Conservation (phyloP, 2,797 vertebrate genomes). For the Megaceryle alcyon region DNA sequence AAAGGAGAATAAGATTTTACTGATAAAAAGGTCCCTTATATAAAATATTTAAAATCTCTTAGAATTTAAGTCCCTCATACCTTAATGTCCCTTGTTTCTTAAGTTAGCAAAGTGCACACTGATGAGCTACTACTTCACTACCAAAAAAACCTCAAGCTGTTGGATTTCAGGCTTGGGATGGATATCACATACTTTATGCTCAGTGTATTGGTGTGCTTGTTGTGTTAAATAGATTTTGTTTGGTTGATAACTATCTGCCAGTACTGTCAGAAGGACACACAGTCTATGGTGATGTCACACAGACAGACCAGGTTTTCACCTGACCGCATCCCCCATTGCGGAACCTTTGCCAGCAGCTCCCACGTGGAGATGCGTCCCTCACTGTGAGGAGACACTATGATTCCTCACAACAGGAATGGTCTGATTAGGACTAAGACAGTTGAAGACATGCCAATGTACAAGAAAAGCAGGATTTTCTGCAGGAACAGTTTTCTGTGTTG, state of each 20-base stretch:
- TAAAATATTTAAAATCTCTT: neutral
- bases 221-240: neutral
- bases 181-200: neutral
- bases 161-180: neutral
- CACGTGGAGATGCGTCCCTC: neutral
- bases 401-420: neutral
- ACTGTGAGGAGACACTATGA: neutral
- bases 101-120: neutral
- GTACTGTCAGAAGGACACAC: neutral
- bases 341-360: neutral
- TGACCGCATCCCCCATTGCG: neutral
- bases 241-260: neutral
- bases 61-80: neutral
- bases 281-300: neutral
- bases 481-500: neutral
- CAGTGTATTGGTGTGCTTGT: neutral
- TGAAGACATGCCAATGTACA: neutral
- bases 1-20: neutral
- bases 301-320: neutral
- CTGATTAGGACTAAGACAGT: neutral
- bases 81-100: neutral
- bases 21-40: neutral
- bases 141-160: neutral
- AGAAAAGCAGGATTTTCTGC: neutral
- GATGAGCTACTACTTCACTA: neutral